Base-by-base conservation (phyloP, 2,888 invertebrate species). In the Thalpophila matura region DNA sequence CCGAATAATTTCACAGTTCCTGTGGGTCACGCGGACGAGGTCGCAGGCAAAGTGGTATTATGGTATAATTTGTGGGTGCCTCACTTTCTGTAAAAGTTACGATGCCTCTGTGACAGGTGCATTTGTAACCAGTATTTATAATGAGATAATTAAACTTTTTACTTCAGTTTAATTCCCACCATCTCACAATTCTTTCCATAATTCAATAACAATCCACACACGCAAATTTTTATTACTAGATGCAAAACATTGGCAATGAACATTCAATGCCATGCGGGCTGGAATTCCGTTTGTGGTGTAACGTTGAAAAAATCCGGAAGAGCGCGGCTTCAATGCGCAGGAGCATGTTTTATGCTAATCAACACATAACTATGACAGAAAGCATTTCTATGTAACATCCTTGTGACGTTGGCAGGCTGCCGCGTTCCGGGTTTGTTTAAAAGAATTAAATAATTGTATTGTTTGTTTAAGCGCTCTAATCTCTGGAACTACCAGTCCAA, bases 381-480 rank as follows among this genome's bases (percentile, higher is more conserved):
- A 93, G 93, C 92, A 89, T 93, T 93, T 91, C 93, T 91, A 91
- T 93, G 93, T 93, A 74, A 70, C 79, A 81, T 83, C 85, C 82
- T 83, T 83, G 81, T 78, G 73, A 59, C 66, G 76, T 74, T 85
- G 86, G 81, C 84, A 65, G 51, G 18, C 42, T 80, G 83, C 81
- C 82, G 57, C 54, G 71, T 87, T 82, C 84, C 82, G 80, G 78
- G 79, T 63, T 45, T n/a, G 24, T 27, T 61, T 56, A n/a, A 38
- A 50, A 54, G 35, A 58, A 57, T 58, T 20, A 16, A 47, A 37
- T 42, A 12, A 49, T 49, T 43, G 18, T 38, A 43, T 47, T 66
- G 24, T 57, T 33, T n/a, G n/a, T n/a, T n/a, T n/a, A n/a, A n/a
- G n/a, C n/a, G n/a, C n/a, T n/a, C n/a, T n/a, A n/a, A n/a, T n/a